Conservation (phyloP, 2,113 vertebrate genomes). For the Etia nguti region DNA sequence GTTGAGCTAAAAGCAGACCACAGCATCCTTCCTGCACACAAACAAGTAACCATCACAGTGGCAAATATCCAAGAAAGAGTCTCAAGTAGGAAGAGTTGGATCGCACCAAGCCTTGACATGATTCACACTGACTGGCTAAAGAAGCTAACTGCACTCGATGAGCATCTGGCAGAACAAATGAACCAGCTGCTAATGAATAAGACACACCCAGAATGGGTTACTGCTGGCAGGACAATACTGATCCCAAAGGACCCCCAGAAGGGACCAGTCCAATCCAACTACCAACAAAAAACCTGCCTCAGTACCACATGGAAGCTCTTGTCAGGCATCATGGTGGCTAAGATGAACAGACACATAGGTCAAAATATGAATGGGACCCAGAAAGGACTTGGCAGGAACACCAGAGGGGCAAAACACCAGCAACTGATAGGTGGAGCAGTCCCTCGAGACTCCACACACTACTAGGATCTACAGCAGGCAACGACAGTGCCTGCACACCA, state of each 20-base stretch:
- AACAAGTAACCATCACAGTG: neutral
- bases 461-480: no score
- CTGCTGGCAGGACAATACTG: neutral
- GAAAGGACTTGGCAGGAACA: rapidly evolving
- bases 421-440: neutral
- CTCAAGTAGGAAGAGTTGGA: neutral
- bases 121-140: neutral
- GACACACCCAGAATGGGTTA: neutral
- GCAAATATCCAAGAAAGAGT: neutral
- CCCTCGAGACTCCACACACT: neutral
- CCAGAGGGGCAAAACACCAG: neutral
- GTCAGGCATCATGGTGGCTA: neutral
- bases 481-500: no score
- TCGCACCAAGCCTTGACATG: neutral
- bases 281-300: neutral
- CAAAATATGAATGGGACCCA: neutral
- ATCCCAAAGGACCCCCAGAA: neutral
- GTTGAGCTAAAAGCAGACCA: neutral
- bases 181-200: neutral
- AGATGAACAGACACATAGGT: neutral
- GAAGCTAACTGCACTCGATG: neutral
- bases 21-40: neutral
- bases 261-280: neutral
- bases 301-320: neutral
- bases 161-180: neutral